These are phyloP conservation scores for Polydrusus cervinus DNA, from an alignment of 2,888 invertebrate species.

Conservation along the genomic window DNA sequence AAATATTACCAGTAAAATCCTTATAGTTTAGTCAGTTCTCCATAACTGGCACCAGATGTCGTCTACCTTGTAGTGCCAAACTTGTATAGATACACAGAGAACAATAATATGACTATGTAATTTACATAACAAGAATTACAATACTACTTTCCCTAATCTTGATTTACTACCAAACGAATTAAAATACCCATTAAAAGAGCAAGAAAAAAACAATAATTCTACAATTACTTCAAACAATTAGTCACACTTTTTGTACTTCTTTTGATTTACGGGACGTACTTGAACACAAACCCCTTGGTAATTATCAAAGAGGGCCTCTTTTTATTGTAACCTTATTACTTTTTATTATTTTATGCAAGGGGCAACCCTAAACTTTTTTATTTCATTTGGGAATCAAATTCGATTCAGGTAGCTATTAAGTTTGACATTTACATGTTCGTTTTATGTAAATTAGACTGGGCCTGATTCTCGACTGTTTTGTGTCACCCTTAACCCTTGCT, in stretches of 20 bases:
- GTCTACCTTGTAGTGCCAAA: not conserved
- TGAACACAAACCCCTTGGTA: conserved; percentile 38
- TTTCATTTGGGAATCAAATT: conserved; percentile 51
- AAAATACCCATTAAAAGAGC: conserved; percentile 26
- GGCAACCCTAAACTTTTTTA: conserved; percentile 41
- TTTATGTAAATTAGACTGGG: conserved; percentile 50
- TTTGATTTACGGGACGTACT: conserved; percentile 47
- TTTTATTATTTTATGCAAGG: conserved; percentile 49
- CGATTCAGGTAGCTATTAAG: conserved; percentile 55
- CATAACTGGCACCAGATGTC: too few relatives aligned
- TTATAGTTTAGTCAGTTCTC: too few relatives aligned
- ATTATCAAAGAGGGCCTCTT: conserved; percentile 45
- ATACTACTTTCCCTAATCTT: conserved; percentile 26
- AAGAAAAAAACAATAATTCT: conserved; percentile 47
- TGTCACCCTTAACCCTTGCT: conserved; percentile 14
- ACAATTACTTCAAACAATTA: conserved; percentile 50
- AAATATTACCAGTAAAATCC: too few relatives aligned
- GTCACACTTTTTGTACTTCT: conserved; percentile 46
- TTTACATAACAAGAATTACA: conserved; percentile 34
- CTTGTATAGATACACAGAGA: not conserved
- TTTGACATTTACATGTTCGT: conserved; percentile 48
- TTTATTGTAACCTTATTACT: conserved; percentile 47
- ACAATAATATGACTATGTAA: not conserved
- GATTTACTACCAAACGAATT: conserved; percentile 29
- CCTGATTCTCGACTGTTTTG: conserved; percentile 6